Evolutionary conservation across 2,797 vertebrate genomes (phyloP), one percentile per base, ranked within the genome.

Genomic region (Hemitrygon akajei): DNA sequence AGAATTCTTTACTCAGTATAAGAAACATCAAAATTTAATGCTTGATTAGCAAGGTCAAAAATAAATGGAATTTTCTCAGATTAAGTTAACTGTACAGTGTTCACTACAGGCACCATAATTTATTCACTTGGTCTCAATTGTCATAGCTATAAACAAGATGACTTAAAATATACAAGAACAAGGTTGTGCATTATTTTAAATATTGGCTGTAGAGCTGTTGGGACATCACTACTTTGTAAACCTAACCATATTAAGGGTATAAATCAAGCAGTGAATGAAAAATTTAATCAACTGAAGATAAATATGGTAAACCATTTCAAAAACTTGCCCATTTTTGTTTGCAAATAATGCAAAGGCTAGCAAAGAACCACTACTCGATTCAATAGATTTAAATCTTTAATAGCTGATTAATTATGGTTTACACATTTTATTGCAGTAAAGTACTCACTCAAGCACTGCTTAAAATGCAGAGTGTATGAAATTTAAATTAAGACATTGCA

Each of bases 391-490:
- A 96, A 95, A 95, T 96, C 96, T 97, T 97, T 97, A 97, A 97
- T 97, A 96, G 96, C 96, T 97, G 97, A 96, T 97, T 97, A 97
- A 97, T 97, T 96, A 96, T 96, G 95, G 3, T 97, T 96, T 97
- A 94, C 94, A 94, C 94, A 94, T 58, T 82, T 97, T 97, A 97
- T 97, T 97, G 97, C 97, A 97, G 96, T 97, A 97, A 96, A 97
- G 96, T 97, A 97, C 96, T 97, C 95, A 96, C 97, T 96, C 97
- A 97, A 97, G 97, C 97, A 98, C 96, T 97, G 91, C 96, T 96
- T 97, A 96, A 98, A 97, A 98, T 97, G 97, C 96, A 97, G 96
- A 96, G 96, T 97, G 96, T 97, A 97, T 97, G 97, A 97, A 96
- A 96, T 97, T 97, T 97, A 97, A 96, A 97, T 97, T 97, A 97